Percentiles rank a stretch among this genome's conserved stretches.
Evolutionary conservation across 30 jellyfish, hydroid and myxozoan species (phyloP).

Genomic region (Catostylus mosaicus): DNA sequence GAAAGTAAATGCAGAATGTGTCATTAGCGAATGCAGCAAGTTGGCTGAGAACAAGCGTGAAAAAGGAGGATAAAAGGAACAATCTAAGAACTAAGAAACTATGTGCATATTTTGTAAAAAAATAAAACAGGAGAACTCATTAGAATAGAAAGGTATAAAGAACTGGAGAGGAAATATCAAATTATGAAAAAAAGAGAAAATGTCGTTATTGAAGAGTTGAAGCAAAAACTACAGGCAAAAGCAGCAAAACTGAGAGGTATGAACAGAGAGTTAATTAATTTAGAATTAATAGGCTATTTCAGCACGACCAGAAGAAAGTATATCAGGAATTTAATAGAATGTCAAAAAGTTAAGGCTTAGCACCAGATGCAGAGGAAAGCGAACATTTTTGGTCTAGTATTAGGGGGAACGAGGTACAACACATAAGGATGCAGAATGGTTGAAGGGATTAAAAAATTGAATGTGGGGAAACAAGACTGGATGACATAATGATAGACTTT

Average conservation of each 20-base stretch:
- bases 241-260: background rate
- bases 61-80: background rate
- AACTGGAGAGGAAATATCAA: slow-evolving; percentile 2
- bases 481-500: background rate
- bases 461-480: background rate
- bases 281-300: background rate
- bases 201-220: background rate
- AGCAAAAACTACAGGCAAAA: slow-evolving; percentile 4
- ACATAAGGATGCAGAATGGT: slow-evolving; percentile 1
- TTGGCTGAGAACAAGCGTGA: too few relatives aligned
- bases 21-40: too few relatives aligned
- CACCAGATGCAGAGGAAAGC: slow-evolving; percentile 14
- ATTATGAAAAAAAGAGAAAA: slow-evolving; percentile 8
- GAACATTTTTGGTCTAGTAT: background rate
- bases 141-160: background rate
- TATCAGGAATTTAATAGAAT: background rate
- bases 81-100: background rate
- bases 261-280: background rate
- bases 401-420: slow-evolving; percentile 2
- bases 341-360: background rate
- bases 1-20: too few relatives aligned
- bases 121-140: background rate
- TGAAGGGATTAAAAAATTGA: background rate
- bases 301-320: slow-evolving; percentile 8
- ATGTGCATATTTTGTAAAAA: background rate